phyloP scores from a whole-genome alignment of 2,888 invertebrate species.

The Apeira syringaria region DNA sequence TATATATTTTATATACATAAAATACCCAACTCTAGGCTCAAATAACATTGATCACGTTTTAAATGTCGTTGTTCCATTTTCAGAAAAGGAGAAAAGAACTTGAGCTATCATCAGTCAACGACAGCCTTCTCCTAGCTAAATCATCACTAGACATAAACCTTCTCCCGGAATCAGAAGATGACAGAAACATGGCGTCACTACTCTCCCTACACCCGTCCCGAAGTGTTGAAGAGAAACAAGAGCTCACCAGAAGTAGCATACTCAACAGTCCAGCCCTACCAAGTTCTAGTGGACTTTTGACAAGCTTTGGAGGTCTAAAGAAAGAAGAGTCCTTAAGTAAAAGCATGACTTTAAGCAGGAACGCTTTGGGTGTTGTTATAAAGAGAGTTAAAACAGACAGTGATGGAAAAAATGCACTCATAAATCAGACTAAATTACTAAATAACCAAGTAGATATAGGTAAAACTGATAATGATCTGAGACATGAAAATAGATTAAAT shows the following conservation, averaged over 20 bases:
- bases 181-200: conserved; percentile 90
- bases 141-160: conserved; percentile 90
- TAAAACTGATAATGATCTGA: conserved; percentile 11
- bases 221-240: conserved; percentile 84
- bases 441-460: background rate
- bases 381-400: conserved; percentile 43
- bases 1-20: no score
- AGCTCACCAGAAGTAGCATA: conserved; percentile 72
- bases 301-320: conserved; percentile 81
- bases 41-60: no score
- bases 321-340: conserved; percentile 79
- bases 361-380: conserved; percentile 65
- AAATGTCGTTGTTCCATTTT: conserved; percentile 6
- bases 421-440: conserved; percentile 1
- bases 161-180: conserved; percentile 91
- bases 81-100: conserved; percentile 89
- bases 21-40: no score
- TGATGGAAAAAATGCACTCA: background rate
- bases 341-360: conserved; percentile 53
- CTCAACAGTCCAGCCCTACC: conserved; percentile 82
- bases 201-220: conserved; percentile 86
- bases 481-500: background rate
- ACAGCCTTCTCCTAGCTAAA: conserved; percentile 88
- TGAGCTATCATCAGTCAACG: conserved; percentile 86
- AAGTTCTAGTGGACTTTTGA: conserved; percentile 73